Percentiles rank a stretch among this genome's conserved stretches.
phyloP scores from a whole-genome alignment of 2,113 vertebrate genomes.

The Lepidothrix coronata region DNA sequence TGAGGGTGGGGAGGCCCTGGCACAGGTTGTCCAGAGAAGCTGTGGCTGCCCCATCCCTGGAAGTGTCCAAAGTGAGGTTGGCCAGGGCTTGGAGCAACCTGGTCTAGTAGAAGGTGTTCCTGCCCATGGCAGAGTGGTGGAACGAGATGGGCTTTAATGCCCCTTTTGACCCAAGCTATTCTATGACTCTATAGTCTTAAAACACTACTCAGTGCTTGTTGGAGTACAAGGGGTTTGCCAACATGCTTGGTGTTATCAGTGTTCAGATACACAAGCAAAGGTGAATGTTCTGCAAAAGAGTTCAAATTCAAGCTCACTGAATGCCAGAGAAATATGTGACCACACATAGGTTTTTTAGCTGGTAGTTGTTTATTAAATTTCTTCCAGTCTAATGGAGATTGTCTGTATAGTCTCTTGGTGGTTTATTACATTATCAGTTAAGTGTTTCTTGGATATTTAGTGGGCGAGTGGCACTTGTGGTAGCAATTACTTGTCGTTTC shows the following conservation, averaged over 20 bases:
- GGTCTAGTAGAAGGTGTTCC: background rate
- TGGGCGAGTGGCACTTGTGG: constrained; percentile 6
- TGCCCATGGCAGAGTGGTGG: background rate
- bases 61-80: background rate
- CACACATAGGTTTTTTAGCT: background rate
- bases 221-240: background rate
- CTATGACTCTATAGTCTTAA: background rate
- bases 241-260: background rate
- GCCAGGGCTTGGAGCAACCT: background rate
- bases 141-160: background rate
- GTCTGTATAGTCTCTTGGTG: constrained; percentile 10
- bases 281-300: background rate
- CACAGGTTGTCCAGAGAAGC: background rate
- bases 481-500: constrained; percentile 56
- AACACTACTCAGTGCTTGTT: background rate
- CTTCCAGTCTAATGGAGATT: background rate
- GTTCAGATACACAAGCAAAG: background rate
- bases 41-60: background rate
- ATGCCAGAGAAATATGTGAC: background rate
- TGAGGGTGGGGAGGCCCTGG: background rate
- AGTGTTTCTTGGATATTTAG: constrained; percentile 39
- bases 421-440: constrained; percentile 44
- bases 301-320: background rate
- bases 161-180: background rate
- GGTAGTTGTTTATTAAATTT: constrained; percentile 39